A percentile compares a stretch with the other conserved stretches of the same genome.
phyloP scores from a whole-genome alignment of 2,113 vertebrate species.

The Saccopteryx leptura region DNA sequence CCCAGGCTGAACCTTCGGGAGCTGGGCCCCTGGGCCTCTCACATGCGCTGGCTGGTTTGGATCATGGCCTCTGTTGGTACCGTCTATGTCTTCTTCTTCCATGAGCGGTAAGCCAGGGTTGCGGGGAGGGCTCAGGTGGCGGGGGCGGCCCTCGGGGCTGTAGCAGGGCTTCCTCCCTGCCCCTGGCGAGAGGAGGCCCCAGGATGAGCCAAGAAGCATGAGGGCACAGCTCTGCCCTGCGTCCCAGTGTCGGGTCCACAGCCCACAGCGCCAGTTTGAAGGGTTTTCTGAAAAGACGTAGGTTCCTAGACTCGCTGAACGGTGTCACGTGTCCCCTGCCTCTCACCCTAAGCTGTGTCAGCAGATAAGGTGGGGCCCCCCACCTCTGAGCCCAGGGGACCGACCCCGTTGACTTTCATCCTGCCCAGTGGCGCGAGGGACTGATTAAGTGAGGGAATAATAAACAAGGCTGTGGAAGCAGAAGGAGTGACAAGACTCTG shows the following conservation, averaged over 20 bases:
- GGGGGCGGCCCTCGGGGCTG: not conserved
- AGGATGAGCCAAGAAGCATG: not conserved
- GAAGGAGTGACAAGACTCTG: not conserved
- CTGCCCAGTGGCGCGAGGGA: no score
- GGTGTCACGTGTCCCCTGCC: no score
- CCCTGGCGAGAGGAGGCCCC: not conserved
- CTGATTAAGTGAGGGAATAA: not conserved
- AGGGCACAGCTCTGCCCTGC: not conserved
- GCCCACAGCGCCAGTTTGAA: not conserved
- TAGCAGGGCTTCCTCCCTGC: not conserved
- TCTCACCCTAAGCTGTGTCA: no score
- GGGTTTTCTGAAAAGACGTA: not conserved
- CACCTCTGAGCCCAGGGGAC: not conserved
- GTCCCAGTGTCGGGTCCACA: no score
- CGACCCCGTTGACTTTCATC: not conserved
- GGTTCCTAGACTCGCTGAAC: not conserved
- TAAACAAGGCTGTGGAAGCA: not conserved
- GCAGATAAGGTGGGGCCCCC: not conserved
- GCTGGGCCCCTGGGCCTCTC: constrained; percentile 94
- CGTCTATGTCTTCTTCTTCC: constrained; percentile 97
- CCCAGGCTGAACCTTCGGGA: constrained; percentile 95
- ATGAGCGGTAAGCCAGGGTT: constrained; percentile 92
- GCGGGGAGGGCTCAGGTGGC: not conserved
- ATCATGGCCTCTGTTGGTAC: constrained; percentile 96
- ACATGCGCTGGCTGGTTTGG: constrained; percentile 99